phyloP scores from a whole-genome alignment of 2,888 invertebrate species.

The Neuroscelio doddi region DNA sequence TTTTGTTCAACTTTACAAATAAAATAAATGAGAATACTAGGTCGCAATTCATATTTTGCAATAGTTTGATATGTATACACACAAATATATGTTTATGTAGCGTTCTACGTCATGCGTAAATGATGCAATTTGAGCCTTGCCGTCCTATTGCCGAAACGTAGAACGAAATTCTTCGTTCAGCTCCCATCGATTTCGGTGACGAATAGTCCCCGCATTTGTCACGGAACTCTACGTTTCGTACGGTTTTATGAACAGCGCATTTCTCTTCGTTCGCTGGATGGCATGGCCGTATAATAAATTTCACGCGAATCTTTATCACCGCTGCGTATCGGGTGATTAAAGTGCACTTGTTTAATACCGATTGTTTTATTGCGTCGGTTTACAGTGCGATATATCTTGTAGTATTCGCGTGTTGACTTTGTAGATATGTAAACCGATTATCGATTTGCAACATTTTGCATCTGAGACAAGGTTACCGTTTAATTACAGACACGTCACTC shows the following conservation, averaged over 20 bases:
- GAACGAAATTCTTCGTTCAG: slow-evolving; percentile 30
- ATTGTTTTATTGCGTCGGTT: slow-evolving; percentile 47
- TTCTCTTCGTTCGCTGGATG: slow-evolving; percentile 46
- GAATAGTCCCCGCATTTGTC: slow-evolving; percentile 41
- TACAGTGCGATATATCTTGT: slow-evolving; percentile 34
- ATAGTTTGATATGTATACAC: too few species aligned
- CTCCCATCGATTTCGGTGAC: slow-evolving; percentile 42
- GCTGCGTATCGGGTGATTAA: slow-evolving; percentile 48
- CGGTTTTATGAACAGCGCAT: slow-evolving; percentile 51
- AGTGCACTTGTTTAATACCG: slow-evolving; percentile 52
- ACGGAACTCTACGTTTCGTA: slow-evolving; percentile 34
- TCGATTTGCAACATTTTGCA: slow-evolving; percentile 21
- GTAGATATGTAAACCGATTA: slow-evolving; percentile 28
- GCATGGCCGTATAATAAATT: slow-evolving; percentile 42
- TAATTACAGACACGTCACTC: slow-evolving; percentile 17
- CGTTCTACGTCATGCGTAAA: slow-evolving; percentile 11
- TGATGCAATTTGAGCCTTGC: slow-evolving; percentile 22
- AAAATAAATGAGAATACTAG: too few species aligned
- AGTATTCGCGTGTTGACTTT: slow-evolving; percentile 25
- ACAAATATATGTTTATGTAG: too few species aligned
- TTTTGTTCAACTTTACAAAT: neutral
- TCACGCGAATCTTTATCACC: slow-evolving; percentile 49
- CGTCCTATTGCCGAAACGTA: slow-evolving; percentile 4
- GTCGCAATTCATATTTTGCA: too few species aligned
- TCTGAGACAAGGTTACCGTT: slow-evolving; percentile 10